A percentile compares a stretch with the other conserved stretches of the same genome.
Conservation (phyloP, 2,797 vertebrate species). For the Galagoides demidoff region DNA sequence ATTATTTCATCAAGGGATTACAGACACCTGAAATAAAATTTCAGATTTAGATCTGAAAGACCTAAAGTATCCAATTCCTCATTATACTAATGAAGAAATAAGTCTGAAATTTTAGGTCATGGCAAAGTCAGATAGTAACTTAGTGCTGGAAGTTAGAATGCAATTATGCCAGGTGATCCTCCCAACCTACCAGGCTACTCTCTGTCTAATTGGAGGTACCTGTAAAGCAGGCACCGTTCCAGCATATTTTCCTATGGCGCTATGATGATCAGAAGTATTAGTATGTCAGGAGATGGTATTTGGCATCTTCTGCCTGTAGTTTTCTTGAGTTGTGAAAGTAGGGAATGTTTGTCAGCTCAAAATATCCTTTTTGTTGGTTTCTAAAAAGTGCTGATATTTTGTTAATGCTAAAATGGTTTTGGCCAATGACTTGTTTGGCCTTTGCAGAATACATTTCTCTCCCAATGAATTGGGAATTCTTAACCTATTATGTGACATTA, state of each 20-base stretch:
- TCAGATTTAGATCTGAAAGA: conserved; percentile 10
- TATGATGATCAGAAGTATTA: not conserved
- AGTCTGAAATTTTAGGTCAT: not conserved
- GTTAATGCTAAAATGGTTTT: not conserved
- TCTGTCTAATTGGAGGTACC: not conserved
- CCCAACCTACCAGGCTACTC: not conserved
- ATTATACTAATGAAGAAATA: not conserved
- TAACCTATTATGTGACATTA: not conserved
- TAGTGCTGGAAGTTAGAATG: not conserved
- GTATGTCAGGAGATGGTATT: not conserved
- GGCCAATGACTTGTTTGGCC: not conserved
- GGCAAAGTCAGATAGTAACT: not conserved
- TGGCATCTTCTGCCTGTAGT: not conserved
- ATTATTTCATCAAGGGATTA: not conserved
- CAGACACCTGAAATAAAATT: not conserved
- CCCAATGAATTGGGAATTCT: not conserved
- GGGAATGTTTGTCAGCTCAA: not conserved
- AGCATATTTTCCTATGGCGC: not conserved
- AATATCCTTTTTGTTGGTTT: conserved; percentile 19
- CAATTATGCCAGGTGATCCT: not conserved
- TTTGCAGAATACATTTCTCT: conserved; percentile 8
- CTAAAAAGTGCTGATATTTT: not conserved
- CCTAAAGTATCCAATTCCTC: not conserved
- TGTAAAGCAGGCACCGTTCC: not conserved
- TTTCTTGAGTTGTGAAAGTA: not conserved